Conservation (phyloP, 2,888 invertebrate species). For the Lasioglossum leucozonium region DNA sequence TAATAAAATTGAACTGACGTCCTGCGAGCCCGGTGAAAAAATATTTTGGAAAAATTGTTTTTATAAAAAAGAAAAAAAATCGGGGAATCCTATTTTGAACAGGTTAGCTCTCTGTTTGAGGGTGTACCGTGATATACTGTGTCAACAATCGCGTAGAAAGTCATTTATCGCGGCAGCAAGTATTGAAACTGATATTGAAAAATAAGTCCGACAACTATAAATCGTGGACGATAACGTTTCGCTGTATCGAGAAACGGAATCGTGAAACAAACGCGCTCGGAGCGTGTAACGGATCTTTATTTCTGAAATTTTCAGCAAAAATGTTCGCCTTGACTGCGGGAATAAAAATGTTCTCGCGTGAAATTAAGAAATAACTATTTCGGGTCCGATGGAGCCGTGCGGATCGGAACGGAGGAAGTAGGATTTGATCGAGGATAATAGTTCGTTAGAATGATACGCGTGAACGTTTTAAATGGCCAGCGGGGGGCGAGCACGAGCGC, state of each 20-base stretch:
- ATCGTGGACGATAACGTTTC: neutral
- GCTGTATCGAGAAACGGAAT: neutral
- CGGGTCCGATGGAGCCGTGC: no score
- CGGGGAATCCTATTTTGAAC: neutral
- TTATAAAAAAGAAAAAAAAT: neutral
- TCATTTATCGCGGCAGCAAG: slow-evolving; percentile 1
- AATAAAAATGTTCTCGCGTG: neutral
- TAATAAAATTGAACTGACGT: neutral
- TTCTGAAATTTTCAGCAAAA: neutral
- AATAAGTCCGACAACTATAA: slow-evolving; percentile 8
- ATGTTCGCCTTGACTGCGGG: neutral
- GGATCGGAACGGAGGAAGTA: no score
- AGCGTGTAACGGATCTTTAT: neutral
- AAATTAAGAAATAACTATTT: neutral
- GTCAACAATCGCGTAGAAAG: neutral
- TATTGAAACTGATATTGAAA: neutral
- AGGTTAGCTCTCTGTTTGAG: neutral
- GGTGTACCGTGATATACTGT: neutral
- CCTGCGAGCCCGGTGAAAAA: neutral
- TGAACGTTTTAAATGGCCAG: neutral
- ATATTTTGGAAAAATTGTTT: neutral
- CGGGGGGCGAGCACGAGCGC: neutral
- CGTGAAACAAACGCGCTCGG: neutral
- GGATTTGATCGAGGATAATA: neutral
- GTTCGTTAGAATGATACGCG: neutral